Conservation (phyloP, 2,797 vertebrate species). For the Myiothlypis coronata region DNA sequence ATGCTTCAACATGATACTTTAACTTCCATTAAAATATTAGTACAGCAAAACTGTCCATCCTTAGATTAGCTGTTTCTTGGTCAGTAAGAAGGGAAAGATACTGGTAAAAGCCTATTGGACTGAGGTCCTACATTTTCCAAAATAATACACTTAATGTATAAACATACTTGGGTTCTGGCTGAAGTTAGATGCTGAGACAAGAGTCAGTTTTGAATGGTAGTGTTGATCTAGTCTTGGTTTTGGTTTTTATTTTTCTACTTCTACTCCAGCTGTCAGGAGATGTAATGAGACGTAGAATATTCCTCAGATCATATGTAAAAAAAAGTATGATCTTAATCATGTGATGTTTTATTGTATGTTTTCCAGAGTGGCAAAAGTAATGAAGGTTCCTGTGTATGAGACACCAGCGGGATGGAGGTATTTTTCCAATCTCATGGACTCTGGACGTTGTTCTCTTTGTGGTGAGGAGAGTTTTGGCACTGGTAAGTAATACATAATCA, state of each 20-base stretch:
- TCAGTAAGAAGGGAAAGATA: background rate
- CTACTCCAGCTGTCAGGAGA: background rate
- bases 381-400: conserved; percentile 96
- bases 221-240: background rate
- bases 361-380: conserved; percentile 91
- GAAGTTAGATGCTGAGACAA: background rate
- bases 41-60: background rate
- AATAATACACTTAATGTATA: background rate
- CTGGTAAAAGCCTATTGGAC: background rate
- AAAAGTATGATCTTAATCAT: background rate
- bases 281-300: background rate
- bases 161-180: background rate
- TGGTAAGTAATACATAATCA: conserved; percentile 73
- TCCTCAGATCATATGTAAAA: background rate
- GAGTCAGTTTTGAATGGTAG: background rate
- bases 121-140: background rate
- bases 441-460: conserved; percentile 94
- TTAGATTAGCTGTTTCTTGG: background rate
- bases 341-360: conserved; percentile 8
- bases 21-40: background rate
- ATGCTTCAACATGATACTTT: background rate
- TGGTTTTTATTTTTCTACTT: background rate
- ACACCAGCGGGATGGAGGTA: conserved; percentile 96
- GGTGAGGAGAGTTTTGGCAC: conserved; percentile 98
- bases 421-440: conserved; percentile 98